Conservation (phyloP, 1,140 invertebrate species). For the Akabosia matsudoensis region DNA sequence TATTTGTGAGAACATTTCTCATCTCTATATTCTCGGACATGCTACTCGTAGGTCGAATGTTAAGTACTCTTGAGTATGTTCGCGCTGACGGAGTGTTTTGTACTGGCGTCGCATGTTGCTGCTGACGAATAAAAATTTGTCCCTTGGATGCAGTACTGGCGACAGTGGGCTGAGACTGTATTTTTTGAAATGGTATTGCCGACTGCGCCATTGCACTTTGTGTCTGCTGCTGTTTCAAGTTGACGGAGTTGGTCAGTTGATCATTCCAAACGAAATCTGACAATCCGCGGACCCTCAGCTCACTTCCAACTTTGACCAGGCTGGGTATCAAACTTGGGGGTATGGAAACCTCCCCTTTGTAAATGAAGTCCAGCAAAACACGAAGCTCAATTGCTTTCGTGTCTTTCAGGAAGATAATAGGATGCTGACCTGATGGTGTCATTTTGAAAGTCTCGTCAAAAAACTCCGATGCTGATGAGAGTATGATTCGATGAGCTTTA, state of each 20-base stretch:
- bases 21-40: background rate
- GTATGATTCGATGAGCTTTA: slow-evolving; percentile 41
- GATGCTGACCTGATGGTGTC: slow-evolving; percentile 33
- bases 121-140: background rate
- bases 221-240: background rate
- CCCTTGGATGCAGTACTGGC: too few species aligned
- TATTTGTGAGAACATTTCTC: background rate
- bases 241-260: slow-evolving; percentile 16
- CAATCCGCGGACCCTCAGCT: slow-evolving; percentile 37
- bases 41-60: slow-evolving; percentile 23
- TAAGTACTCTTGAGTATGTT: slow-evolving; percentile 28
- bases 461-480: slow-evolving; percentile 41
- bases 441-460: slow-evolving; percentile 43
- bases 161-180: too few species aligned
- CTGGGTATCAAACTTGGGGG: slow-evolving; percentile 33
- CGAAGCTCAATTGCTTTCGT: slow-evolving; percentile 34
- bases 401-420: slow-evolving; percentile 41
- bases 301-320: slow-evolving; percentile 31
- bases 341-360: slow-evolving; percentile 42
- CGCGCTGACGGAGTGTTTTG: background rate
- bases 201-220: background rate
- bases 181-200: background rate
- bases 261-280: slow-evolving; percentile 38
- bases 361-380: slow-evolving; percentile 40
- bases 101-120: background rate